A percentile compares a stretch with the other conserved stretches of the same genome.
Evolutionary conservation across 2,888 invertebrate species (phyloP).

Genomic region (Cabera pusaria): DNA sequence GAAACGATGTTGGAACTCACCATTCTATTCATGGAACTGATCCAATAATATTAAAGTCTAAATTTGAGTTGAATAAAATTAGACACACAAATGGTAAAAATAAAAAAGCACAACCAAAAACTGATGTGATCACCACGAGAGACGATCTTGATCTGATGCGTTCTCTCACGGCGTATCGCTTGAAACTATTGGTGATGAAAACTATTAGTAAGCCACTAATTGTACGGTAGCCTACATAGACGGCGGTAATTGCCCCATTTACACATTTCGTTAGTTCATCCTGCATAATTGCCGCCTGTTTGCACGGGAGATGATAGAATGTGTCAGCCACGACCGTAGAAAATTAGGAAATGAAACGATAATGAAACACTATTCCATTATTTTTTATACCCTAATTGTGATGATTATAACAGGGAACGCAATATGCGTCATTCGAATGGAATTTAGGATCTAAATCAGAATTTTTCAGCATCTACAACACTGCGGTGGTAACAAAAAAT

Average conservation of each 20-base stretch:
- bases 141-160: constrained; percentile 67
- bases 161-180: constrained; percentile 54
- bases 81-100: constrained; percentile 22
- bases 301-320: constrained; percentile 67
- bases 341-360: constrained; percentile 51
- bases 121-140: constrained; percentile 63
- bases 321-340: constrained; percentile 57
- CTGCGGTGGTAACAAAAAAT: constrained; percentile 1
- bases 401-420: not conserved
- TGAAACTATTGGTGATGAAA: constrained; percentile 78
- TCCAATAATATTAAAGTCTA: not conserved
- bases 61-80: constrained; percentile 2
- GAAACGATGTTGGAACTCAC: constrained; percentile 5
- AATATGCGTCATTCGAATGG: constrained; percentile 8
- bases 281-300: constrained; percentile 77
- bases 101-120: constrained; percentile 35
- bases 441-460: constrained; percentile 2
- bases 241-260: constrained; percentile 81
- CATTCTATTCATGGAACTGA: not conserved
- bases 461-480: not conserved
- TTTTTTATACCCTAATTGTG: constrained; percentile 4
- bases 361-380: constrained; percentile 23
- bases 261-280: constrained; percentile 79
- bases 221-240: constrained; percentile 78
- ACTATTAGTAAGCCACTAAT: constrained; percentile 80